phyloP scores from a whole-genome alignment of 2,888 invertebrate species.

The Drosophila greeni region DNA sequence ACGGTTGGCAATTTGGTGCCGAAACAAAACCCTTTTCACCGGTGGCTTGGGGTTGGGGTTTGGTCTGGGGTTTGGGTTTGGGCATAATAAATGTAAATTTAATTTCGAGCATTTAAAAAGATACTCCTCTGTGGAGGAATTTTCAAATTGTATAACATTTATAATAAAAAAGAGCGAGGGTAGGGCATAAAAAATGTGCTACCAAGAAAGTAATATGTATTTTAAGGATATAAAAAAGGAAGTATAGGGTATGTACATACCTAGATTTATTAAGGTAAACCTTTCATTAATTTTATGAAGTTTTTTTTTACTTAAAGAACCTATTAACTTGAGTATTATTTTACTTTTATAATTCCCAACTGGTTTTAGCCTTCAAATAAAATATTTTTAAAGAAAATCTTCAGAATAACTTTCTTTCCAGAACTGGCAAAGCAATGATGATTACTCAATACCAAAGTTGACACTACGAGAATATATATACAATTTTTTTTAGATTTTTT shows the following conservation, averaged over 20 bases:
- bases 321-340: not conserved
- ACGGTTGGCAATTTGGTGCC: slow-evolving; percentile 23
- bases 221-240: not conserved
- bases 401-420: not conserved
- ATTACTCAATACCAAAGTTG: not conserved
- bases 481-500: not conserved
- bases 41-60: not conserved
- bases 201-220: slow-evolving; percentile 1
- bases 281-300: not conserved
- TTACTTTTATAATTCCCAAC: not conserved
- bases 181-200: not conserved
- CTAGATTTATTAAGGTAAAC: not conserved
- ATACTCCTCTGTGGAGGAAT: slow-evolving; percentile 15
- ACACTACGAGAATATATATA: not conserved
- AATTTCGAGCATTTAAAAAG: slow-evolving; percentile 26
- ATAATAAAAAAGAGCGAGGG: not conserved
- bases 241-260: too few relatives aligned
- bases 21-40: slow-evolving; percentile 12
- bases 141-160: slow-evolving; percentile 14
- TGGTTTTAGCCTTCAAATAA: not conserved
- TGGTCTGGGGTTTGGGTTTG: not conserved
- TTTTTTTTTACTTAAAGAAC: not conserved
- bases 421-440: not conserved
- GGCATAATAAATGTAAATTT: slow-evolving; percentile 28
- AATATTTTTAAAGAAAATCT: not conserved